Evolutionary conservation across 2,888 invertebrate species (phyloP).

Genomic region (Muscina levida): DNA sequence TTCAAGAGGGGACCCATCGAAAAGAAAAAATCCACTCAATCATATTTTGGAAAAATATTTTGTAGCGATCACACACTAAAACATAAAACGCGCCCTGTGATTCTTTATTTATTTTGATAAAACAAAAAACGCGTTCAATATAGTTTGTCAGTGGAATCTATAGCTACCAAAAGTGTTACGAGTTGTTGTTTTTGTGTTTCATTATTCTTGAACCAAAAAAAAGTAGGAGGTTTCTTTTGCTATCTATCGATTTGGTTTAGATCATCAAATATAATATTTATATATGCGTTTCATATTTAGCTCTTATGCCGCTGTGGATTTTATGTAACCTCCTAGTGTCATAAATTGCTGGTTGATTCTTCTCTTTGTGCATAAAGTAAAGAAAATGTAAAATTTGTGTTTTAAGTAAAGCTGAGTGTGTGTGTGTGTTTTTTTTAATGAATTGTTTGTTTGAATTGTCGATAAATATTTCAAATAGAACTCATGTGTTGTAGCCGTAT

Average conservation of each 20-base stretch:
- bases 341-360: constrained; percentile 33
- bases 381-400: background rate
- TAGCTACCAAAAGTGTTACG: background rate
- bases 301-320: constrained; percentile 37
- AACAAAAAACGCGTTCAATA: constrained; percentile 5
- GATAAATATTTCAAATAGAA: background rate
- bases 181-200: background rate
- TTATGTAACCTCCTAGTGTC: constrained; percentile 44
- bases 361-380: background rate
- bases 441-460: constrained; percentile 25
- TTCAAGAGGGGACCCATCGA: background rate
- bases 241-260: background rate
- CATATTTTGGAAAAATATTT: constrained; percentile 60
- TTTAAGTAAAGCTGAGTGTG: too few relatives aligned
- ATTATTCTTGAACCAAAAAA: too few relatives aligned
- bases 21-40: constrained; percentile 65
- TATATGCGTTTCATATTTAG: constrained; percentile 38
- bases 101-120: constrained; percentile 38
- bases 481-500: constrained; percentile 12
- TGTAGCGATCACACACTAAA: constrained; percentile 33
- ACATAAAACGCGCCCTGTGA: constrained; percentile 5
- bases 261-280: constrained; percentile 11
- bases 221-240: constrained; percentile 4
- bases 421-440: background rate
- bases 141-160: background rate